These are phyloP conservation scores for Aphis craccivora DNA, from an alignment of 1,140 invertebrate species.

Conservation along the genomic window DNA sequence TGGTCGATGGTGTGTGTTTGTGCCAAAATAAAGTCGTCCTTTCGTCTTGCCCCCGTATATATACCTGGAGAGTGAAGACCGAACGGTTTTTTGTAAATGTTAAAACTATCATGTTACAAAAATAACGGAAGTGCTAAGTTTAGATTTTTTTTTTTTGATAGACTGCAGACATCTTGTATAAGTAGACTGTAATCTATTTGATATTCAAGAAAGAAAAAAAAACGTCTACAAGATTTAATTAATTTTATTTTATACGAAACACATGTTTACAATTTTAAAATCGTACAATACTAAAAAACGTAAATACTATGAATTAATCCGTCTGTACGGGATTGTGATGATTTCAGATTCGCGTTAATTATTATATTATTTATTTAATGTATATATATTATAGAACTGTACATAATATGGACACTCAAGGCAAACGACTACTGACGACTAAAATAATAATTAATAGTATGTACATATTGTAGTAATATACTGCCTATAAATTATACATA, in stretches of 20 bases:
- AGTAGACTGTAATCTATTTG: background rate
- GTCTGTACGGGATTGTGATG: background rate
- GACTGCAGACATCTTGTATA: background rate
- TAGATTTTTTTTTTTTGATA: background rate
- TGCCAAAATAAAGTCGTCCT: slow-evolving; percentile 1
- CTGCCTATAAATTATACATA: background rate
- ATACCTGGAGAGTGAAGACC: slow-evolving; percentile 20
- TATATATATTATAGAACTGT: background rate
- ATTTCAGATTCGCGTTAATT: background rate
- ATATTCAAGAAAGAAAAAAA: slow-evolving; percentile 8
- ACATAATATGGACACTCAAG: background rate
- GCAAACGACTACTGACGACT: slow-evolving; percentile 5
- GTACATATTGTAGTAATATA: background rate
- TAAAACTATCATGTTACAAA: background rate
- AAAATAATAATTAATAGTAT: background rate
- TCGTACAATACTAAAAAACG: background rate
- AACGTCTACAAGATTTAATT: background rate
- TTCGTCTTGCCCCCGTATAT: background rate
- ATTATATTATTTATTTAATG: background rate
- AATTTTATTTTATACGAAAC: background rate
- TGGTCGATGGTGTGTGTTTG: background rate
- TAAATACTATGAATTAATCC: background rate
- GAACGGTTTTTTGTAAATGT: background rate
- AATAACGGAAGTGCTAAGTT: background rate
- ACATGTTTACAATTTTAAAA: background rate